phyloP scores from a whole-genome alignment of 1,140 invertebrate species.

The Coptotermes formosanus region DNA sequence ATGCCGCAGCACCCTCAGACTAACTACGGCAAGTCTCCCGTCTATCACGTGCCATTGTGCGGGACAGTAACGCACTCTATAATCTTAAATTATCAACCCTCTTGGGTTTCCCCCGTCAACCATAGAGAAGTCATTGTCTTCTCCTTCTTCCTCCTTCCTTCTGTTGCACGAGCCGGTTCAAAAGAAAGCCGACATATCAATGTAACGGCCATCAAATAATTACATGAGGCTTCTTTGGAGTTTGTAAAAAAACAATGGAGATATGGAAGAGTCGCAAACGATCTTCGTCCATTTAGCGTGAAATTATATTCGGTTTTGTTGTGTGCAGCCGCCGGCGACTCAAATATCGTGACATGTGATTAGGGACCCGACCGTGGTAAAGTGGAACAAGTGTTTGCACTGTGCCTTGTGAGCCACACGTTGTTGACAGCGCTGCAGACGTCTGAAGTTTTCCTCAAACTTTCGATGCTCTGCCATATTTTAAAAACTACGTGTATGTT shows the following conservation, averaged over 20 bases:
- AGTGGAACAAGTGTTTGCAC: too few relatives aligned
- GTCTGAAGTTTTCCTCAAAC: too few relatives aligned
- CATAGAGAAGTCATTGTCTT: too few relatives aligned
- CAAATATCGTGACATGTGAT: not conserved
- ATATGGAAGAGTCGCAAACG: not conserved
- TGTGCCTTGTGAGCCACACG: too few relatives aligned
- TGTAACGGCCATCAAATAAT: not conserved
- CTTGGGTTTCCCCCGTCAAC: too few relatives aligned
- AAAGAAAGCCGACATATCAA: slow-evolving; percentile 1
- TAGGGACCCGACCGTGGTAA: not conserved
- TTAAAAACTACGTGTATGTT: too few relatives aligned
- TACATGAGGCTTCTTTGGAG: not conserved
- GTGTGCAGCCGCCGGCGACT: not conserved
- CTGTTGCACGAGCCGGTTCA: not conserved
- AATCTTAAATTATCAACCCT: not conserved
- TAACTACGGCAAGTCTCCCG: too few relatives aligned
- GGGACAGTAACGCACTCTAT: not conserved
- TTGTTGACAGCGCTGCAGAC: too few relatives aligned
- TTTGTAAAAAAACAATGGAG: slow-evolving; percentile 1
- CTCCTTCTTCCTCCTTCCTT: too few relatives aligned
- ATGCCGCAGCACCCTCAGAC: too few relatives aligned
- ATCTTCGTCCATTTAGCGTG: not conserved
- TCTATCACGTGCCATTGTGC: too few relatives aligned
- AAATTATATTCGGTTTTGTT: not conserved
- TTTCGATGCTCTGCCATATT: too few relatives aligned